Conservation (phyloP, 92 coral and sea anemone species). For the Paramuricea clavata region DNA sequence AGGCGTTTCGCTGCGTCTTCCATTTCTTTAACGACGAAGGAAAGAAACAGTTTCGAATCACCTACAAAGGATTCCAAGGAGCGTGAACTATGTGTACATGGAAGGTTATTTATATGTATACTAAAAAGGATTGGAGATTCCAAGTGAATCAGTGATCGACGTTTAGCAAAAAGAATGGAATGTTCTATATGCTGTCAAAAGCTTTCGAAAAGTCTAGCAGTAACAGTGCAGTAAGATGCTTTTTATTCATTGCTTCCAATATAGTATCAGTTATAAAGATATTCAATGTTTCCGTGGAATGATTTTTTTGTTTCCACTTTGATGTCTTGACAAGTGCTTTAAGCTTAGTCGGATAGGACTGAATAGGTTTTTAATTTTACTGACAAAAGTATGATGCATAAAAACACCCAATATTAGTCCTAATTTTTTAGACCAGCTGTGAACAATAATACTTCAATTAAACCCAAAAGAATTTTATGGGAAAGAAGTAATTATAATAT, state of each 20-base stretch:
- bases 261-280: not conserved
- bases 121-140: not conserved
- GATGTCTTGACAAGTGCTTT: not conserved
- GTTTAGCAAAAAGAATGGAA: not conserved
- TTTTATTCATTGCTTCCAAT: not conserved
- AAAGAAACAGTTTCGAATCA: constrained; percentile 3
- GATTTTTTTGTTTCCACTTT: not conserved
- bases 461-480: too few species aligned
- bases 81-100: too few species aligned
- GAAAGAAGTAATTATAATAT: too few species aligned
- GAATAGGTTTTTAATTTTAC: too few species aligned
- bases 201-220: not conserved
- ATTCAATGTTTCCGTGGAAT: not conserved
- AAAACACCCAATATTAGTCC: too few species aligned
- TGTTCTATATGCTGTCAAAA: not conserved
- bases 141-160: not conserved
- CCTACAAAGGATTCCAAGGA: too few species aligned
- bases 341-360: too few species aligned
- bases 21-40: constrained; percentile 16
- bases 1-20: not conserved
- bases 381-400: too few species aligned
- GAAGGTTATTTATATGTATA: not conserved
- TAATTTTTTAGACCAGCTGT: too few species aligned
- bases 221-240: not conserved
- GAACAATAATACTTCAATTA: too few species aligned